These are phyloP conservation scores for Chlamydotis undulata DNA, from an alignment of 2,113 vertebrate species.

Conservation along the genomic window DNA sequence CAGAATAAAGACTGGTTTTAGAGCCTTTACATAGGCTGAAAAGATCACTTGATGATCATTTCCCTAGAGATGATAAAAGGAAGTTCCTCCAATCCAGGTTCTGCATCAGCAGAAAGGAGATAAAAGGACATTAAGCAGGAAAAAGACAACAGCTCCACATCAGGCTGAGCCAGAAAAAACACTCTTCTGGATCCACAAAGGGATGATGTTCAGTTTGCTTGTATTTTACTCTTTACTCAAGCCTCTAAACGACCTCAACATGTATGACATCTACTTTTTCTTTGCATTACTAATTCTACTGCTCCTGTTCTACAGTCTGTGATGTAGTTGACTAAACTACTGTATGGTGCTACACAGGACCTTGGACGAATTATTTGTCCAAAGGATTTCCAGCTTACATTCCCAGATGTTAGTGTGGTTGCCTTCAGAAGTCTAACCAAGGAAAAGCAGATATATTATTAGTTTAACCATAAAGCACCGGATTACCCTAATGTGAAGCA, in stretches of 20 bases:
- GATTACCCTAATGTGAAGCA: not conserved
- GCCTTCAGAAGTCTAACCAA: not conserved
- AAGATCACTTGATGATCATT: not conserved
- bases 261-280: not conserved
- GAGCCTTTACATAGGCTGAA: not conserved
- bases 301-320: not conserved
- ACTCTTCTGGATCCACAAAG: not conserved
- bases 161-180: not conserved
- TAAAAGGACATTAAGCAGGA: not conserved
- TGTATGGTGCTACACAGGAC: not conserved
- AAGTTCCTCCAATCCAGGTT: not conserved
- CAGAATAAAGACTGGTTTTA: not conserved
- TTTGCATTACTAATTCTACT: not conserved
- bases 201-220: not conserved
- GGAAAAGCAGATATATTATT: not conserved
- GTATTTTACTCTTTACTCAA: not conserved
- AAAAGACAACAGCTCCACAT: not conserved
- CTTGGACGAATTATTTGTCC: not conserved
- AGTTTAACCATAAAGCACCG: not conserved
- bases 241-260: not conserved
- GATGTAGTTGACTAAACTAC: not conserved
- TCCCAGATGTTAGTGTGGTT: not conserved
- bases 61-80: not conserved
- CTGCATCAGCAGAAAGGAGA: not conserved
- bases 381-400: not conserved